Percentiles rank a stretch among this genome's conserved stretches.
Conservation (phyloP, 2,797 vertebrate species). For the Labeo calbasu region DNA sequence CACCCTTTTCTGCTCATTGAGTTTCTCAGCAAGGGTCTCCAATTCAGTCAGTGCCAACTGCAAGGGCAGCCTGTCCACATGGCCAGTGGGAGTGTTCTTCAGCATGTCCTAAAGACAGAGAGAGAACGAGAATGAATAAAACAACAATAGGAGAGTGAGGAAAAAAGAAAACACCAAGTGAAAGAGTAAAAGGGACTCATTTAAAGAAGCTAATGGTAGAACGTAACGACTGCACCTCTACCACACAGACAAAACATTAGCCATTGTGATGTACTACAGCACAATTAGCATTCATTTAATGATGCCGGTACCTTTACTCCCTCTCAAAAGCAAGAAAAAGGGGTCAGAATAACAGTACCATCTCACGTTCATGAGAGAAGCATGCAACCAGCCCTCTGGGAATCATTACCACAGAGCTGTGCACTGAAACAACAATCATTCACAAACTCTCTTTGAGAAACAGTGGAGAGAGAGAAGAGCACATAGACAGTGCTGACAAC, state of each 20-base stretch:
- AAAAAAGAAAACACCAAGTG: background rate
- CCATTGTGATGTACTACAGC: slow-evolving; percentile 15
- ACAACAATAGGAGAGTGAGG: background rate
- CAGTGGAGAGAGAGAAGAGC: background rate
- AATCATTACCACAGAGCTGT: slow-evolving; percentile 42
- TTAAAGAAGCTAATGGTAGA: slow-evolving; percentile 7
- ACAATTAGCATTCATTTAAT: slow-evolving; percentile 25
- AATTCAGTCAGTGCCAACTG: slow-evolving; percentile 95
- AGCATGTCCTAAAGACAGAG: slow-evolving; percentile 89
- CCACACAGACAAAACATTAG: slow-evolving; percentile 11
- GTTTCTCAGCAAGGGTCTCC: slow-evolving; percentile 93
- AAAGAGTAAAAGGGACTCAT: background rate
- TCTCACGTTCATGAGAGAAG: slow-evolving; percentile 7
- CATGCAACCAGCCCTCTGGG: slow-evolving; percentile 32
- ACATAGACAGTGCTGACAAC: background rate
- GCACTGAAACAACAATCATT: slow-evolving; percentile 36
- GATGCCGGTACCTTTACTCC: background rate
- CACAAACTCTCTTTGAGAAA: slow-evolving; percentile 9
- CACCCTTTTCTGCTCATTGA: slow-evolving; percentile 94
- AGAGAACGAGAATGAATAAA: background rate
- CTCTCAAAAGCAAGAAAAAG: slow-evolving; percentile 13
- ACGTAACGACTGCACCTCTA: slow-evolving; percentile 20
- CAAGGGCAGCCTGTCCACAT: slow-evolving; percentile 89
- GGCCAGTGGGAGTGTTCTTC: slow-evolving; percentile 92
- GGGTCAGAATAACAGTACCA: background rate